Evolutionary conservation across 2,113 vertebrate genomes (phyloP).

Genomic region (Aleadryas rufinucha): DNA sequence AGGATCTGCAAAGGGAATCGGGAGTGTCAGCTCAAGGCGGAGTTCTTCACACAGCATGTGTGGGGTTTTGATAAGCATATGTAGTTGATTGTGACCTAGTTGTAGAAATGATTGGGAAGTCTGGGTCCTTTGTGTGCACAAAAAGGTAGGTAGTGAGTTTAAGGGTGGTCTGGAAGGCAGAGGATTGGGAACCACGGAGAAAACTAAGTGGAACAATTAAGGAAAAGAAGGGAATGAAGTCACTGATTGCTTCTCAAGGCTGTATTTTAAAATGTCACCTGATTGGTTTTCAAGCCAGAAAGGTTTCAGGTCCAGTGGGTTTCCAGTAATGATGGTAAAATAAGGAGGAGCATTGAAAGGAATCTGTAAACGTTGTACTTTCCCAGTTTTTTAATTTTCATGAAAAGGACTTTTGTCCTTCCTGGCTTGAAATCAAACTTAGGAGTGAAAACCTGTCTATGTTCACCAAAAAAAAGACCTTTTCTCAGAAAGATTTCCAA

Average conservation of each 20-base stretch:
- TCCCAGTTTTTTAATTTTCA: neutral
- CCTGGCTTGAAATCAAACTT: neutral
- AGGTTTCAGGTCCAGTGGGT: neutral
- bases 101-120: neutral
- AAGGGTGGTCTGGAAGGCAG: neutral
- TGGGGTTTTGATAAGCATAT: neutral
- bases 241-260: conserved; percentile 15
- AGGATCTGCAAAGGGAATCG: neutral
- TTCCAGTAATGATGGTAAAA: conserved; percentile 32
- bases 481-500: neutral
- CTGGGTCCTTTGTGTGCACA: neutral
- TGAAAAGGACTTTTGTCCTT: conserved; percentile 42
- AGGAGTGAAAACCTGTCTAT: neutral
- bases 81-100: neutral
- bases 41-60: neutral
- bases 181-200: neutral
- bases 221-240: conserved; percentile 11
- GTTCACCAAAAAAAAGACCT: conserved; percentile 1
- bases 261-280: conserved; percentile 19
- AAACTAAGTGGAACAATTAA: neutral
- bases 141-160: neutral
- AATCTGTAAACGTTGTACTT: conserved; percentile 23
- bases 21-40: neutral
- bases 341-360: neutral
- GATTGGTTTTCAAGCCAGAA: conserved; percentile 33